Conservation (phyloP, 2,113 vertebrate genomes). For the Edolisoma coerulescens region DNA sequence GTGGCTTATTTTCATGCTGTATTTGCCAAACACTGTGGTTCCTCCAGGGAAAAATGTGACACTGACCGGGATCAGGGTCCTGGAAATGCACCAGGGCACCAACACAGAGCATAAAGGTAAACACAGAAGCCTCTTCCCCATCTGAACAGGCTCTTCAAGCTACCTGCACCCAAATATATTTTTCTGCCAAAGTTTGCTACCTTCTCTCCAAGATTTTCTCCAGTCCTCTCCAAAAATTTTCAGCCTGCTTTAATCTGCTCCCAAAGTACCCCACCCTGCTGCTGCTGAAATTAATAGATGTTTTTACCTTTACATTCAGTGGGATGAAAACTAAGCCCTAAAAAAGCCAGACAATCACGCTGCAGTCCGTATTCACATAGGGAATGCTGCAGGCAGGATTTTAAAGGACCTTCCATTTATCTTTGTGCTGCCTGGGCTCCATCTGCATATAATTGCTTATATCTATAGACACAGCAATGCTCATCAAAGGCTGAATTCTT, state of each 20-base stretch:
- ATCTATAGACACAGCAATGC: background rate
- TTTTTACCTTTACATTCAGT: background rate
- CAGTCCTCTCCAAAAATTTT: background rate
- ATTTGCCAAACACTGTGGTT: background rate
- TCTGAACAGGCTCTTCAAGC: background rate
- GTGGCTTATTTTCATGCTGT: background rate
- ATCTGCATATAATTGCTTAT: constrained; percentile 43
- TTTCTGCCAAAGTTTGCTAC: background rate
- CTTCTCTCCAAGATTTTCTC: background rate
- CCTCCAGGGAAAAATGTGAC: background rate
- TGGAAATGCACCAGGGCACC: background rate
- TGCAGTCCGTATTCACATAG: background rate
- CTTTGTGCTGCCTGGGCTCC: constrained; percentile 7
- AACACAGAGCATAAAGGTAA: background rate
- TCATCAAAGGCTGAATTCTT: constrained; percentile 2
- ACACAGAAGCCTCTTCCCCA: background rate
- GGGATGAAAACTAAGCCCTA: background rate
- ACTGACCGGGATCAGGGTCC: background rate
- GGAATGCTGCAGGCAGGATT: constrained; percentile 17
- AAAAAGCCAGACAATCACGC: background rate
- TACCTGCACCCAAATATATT: background rate
- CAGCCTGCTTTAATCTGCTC: background rate
- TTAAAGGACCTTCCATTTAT: constrained; percentile 20
- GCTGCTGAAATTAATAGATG: background rate
- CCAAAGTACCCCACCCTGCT: background rate